These are phyloP conservation scores for Drosophila nikananu DNA, from an alignment of 1,140 invertebrate species.

Conservation along the genomic window DNA sequence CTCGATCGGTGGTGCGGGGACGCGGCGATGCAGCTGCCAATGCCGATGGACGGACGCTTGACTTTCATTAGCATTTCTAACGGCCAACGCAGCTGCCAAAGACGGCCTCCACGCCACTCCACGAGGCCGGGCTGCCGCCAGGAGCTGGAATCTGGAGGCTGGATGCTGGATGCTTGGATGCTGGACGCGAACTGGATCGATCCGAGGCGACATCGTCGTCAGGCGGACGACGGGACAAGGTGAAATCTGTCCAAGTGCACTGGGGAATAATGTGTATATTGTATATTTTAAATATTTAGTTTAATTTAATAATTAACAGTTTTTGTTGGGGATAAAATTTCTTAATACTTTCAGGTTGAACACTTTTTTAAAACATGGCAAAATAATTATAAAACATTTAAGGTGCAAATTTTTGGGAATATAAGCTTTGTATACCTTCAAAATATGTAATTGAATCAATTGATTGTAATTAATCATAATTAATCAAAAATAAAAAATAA, in stretches of 20 bases:
- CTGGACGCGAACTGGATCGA: conserved; percentile 63
- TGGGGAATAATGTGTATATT: neutral
- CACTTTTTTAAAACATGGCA: too few species aligned
- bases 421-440: too few species aligned
- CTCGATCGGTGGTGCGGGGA: conserved; percentile 12
- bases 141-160: conserved; percentile 2
- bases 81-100: conserved; percentile 79
- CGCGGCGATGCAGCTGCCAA: conserved; percentile 62
- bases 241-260: conserved; percentile 50
- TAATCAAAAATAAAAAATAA: too few species aligned
- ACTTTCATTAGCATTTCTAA: conserved; percentile 84
- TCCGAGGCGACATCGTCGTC: conserved; percentile 33
- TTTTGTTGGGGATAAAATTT: neutral
- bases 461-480: too few species aligned
- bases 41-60: conserved; percentile 60
- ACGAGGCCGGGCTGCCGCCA: neutral
- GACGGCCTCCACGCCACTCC: conserved; percentile 59
- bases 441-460: too few species aligned
- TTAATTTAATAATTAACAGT: neutral
- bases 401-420: too few species aligned
- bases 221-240: conserved; percentile 41
- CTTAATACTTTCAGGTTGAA: rapidly evolving
- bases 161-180: conserved; percentile 4
- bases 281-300: neutral
- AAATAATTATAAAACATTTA: too few species aligned